These are phyloP conservation scores for Atherinomorus stipes DNA, from an alignment of 2,113 vertebrate species.

Conservation along the genomic window DNA sequence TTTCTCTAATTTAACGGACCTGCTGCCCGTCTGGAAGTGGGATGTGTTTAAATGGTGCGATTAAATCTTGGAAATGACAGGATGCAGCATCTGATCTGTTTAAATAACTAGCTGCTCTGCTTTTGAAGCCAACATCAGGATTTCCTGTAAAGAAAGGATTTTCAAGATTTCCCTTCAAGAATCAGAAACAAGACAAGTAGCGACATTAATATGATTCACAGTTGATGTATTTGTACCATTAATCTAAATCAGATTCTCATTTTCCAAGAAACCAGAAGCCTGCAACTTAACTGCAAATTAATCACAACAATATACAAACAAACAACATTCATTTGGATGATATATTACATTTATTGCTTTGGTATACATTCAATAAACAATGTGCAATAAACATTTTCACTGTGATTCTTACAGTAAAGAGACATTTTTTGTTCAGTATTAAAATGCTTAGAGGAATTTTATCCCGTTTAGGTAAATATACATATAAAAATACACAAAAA, in stretches of 20 bases:
- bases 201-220: too few species aligned
- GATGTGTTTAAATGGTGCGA: too few species aligned
- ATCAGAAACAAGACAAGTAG: background rate
- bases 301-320: background rate
- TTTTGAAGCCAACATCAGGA: background rate
- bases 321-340: slow-evolving; percentile 30
- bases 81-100: too few species aligned
- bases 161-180: background rate
- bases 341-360: slow-evolving; percentile 35
- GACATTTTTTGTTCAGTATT: slow-evolving; percentile 20
- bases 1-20: background rate
- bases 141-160: background rate
- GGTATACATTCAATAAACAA: background rate
- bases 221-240: background rate
- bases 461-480: slow-evolving; percentile 7
- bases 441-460: background rate
- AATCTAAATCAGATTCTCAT: too few species aligned
- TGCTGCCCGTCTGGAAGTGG: background rate
- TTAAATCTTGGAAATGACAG: too few species aligned
- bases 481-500: background rate
- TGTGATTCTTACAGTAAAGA: background rate
- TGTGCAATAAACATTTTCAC: background rate
- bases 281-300: background rate
- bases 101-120: background rate
- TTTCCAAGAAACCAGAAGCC: background rate